Evolutionary conservation across 2,113 vertebrate species (phyloP), one percentile per base, ranked within the genome.

Genomic region (Anhinga anhinga): DNA sequence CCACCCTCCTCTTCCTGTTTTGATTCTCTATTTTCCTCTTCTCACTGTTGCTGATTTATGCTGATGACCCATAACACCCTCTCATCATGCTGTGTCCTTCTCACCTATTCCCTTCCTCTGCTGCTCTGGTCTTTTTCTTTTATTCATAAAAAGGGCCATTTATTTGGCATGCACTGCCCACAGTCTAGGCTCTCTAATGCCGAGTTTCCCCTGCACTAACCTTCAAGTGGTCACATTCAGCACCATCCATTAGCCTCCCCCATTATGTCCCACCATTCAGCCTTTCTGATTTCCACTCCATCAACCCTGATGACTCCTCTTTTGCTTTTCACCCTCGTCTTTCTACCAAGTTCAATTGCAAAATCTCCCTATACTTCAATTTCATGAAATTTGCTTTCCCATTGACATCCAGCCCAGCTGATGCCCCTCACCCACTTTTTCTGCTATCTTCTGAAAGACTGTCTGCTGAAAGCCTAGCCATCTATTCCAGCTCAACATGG

Each of bases 181-280:
- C 56, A 49, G 19, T 66, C 22, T 20, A 76, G 50, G 32, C 15
- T 91, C 58, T 74, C 65, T 71, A 32, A 30, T 58, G 52, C 44
- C 72, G 73, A 69, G 15, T 73, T 94, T 76, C 61, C 65, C 56
- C 56, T 47, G 63, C n/a, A 67, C 50, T 86, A 78, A 83, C 40
- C 59, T 89, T 84, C 80, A 79, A 93, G 73, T 67, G n/a, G n/a
- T 82, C 14, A 73, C 49, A 71, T 58, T 91, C 91, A 95, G 42
- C 83, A 82, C 47, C 29, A 80, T 30, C 73, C 45, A 56, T 91
- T 84, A 93, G 27, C 18, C 15, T 90, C 22, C 44, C 22, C 19
- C 21, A 52, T 87, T 76, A 55, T 40, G 15, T 49, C n/a, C 40
- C 52, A 71, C 34, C 23, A 56, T 90, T 90, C 87, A 85, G 66